Evolutionary conservation across 2,888 invertebrate species (phyloP), one percentile per base, ranked within the genome.

Genomic region (Tribolium freemani): DNA sequence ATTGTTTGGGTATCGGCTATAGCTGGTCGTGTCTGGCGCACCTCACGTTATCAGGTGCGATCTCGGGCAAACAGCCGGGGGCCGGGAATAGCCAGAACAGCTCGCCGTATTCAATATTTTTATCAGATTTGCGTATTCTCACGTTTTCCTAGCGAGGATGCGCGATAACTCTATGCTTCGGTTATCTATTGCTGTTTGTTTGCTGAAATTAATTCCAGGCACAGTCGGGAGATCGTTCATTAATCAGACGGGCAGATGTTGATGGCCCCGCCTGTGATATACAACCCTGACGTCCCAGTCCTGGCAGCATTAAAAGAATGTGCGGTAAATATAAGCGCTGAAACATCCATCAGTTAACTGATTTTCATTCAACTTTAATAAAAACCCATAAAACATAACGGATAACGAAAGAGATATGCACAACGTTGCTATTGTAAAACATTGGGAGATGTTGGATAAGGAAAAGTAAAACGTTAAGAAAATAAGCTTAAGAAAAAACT

Each of bases 51-150:
- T 84, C 83, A 76, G 71, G 67, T 76, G 79, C 75, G 78, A 84
- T 84, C 83, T 83, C 83, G 79, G 78, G 82, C 80, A 83, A 84
- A 83, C 84, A 82, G 82, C 82, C 81, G 77, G 77, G 75, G 81
- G 69, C 66, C 73, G 77, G 78, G 79, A 77, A 72, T 72, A 69
- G 57, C 58, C 54, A 61, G 60, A 56, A 30, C 57, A 51, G 56
- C 74, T 76, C 77, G 79, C 78, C 79, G 83, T 82, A 83, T 84
- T 83, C 82, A 82, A 83, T 82, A 83, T 85, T 84, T 85, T 85
- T 85, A 86, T 85, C 85, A 85, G 85, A 86, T 85, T 85, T 80
- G 85, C 84, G 84, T 84, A 85, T 85, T 86, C 85, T 86, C 85
- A 86, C 86, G 86, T 86, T 86, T 83, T 82, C 81, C 82, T 79